Evolutionary conservation across 2,797 vertebrate species (phyloP).

Genomic region (Acropternis orthonyx): DNA sequence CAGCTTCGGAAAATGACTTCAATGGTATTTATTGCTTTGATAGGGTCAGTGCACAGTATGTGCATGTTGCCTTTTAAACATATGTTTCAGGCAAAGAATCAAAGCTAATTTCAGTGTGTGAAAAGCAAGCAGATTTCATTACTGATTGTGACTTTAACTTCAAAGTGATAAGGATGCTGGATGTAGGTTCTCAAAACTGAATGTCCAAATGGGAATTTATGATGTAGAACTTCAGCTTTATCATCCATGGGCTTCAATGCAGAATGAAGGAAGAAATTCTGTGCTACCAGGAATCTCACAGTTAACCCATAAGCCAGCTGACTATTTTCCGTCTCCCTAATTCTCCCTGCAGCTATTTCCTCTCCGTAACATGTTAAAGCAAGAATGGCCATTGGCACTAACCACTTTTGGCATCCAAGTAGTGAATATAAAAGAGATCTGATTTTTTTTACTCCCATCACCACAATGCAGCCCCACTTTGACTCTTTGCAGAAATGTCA

Average conservation of each 20-base stretch:
- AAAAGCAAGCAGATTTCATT: constrained; percentile 81
- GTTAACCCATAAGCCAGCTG: constrained; percentile 64
- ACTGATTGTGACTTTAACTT: constrained; percentile 78
- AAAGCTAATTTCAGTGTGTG: constrained; percentile 80
- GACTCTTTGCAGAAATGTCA: constrained; percentile 22
- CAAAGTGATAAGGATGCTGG: constrained; percentile 75
- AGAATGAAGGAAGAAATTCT: constrained; percentile 57
- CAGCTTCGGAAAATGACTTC: constrained; percentile 61
- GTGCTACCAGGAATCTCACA: constrained; percentile 50
- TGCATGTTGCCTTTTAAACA: constrained; percentile 74
- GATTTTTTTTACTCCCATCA: not conserved
- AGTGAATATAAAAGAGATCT: constrained; percentile 59
- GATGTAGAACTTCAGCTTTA: constrained; percentile 77
- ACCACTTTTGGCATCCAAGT: constrained; percentile 67
- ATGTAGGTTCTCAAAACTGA: constrained; percentile 75
- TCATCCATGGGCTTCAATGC: constrained; percentile 64
- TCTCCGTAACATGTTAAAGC: constrained; percentile 70
- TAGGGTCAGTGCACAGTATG: constrained; percentile 67
- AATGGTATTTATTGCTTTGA: constrained; percentile 66
- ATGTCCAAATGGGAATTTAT: constrained; percentile 76
- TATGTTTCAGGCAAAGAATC: constrained; percentile 76
- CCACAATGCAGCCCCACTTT: constrained; percentile 15
- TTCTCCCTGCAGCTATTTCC: constrained; percentile 75
- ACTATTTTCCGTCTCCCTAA: constrained; percentile 33
- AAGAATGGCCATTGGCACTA: constrained; percentile 68